These are phyloP conservation scores for Medauroidea extradentata DNA, from an alignment of 1,140 invertebrate genomes.

Conservation along the genomic window DNA sequence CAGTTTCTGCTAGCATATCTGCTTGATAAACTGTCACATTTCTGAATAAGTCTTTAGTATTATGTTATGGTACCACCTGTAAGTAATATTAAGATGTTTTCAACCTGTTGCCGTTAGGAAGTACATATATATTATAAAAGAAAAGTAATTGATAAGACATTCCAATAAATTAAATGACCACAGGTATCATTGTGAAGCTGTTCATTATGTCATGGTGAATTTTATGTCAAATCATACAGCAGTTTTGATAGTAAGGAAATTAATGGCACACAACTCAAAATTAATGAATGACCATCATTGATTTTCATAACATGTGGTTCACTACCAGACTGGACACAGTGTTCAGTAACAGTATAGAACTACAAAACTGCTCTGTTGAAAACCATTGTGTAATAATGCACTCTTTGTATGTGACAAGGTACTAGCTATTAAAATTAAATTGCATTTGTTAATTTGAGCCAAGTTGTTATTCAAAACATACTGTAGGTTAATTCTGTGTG, in stretches of 20 bases:
- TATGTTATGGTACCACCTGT: not conserved
- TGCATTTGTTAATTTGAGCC: not conserved
- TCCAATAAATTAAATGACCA: no score
- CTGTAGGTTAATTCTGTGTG: not conserved
- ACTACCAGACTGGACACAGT: no score
- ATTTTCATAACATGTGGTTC: no score
- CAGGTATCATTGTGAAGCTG: no score
- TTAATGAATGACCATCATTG: constrained; percentile 1
- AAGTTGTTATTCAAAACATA: not conserved
- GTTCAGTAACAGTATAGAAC: not conserved
- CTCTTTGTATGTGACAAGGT: not conserved
- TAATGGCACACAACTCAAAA: no score
- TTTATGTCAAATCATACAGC: no score
- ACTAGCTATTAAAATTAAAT: not conserved
- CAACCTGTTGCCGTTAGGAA: no score
- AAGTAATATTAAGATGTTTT: not conserved
- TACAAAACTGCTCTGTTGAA: not conserved
- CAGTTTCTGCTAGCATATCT: not conserved
- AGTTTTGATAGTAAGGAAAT: no score
- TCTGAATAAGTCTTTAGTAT: not conserved
- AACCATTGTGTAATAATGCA: not conserved
- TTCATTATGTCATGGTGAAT: no score
- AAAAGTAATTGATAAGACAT: no score
- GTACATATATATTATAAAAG: no score
- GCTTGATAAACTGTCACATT: not conserved